A percentile compares a stretch with the other conserved stretches of the same genome.
Conservation (phyloP, 1,140 invertebrate genomes). For the Oryzaephilus surinamensis region DNA sequence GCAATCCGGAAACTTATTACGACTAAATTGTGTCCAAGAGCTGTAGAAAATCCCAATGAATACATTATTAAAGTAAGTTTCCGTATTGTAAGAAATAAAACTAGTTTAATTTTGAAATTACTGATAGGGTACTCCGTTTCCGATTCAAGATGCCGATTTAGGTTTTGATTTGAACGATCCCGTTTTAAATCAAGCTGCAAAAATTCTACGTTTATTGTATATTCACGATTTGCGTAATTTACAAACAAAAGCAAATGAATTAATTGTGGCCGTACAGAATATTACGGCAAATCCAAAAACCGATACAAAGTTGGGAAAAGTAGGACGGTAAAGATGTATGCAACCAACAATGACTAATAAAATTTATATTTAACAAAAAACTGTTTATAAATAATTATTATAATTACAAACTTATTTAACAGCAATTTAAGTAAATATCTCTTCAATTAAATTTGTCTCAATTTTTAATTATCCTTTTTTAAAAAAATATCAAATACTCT, state of each 20-base stretch:
- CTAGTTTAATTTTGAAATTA: constrained; percentile 7
- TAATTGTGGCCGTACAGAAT: constrained; percentile 81
- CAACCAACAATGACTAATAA: too few species aligned
- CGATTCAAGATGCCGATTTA: constrained; percentile 53
- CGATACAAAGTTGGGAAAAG: constrained; percentile 87
- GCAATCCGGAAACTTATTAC: constrained; percentile 60
- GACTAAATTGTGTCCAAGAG: constrained; percentile 52
- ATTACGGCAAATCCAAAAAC: constrained; percentile 96
- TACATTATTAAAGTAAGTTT: constrained; percentile 26
- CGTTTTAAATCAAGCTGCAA: constrained; percentile 65
- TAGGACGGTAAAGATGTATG: constrained; percentile 46
- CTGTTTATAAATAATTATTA: too few species aligned
- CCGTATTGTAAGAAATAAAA: constrained; percentile 6
- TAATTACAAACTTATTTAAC: too few species aligned
- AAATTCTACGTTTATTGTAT: constrained; percentile 77
- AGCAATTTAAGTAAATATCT: too few species aligned
- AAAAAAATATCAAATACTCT: too few species aligned
- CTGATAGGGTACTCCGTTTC: constrained; percentile 53
- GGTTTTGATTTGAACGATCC: constrained; percentile 61
- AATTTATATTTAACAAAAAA: too few species aligned
- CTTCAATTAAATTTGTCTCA: too few species aligned
- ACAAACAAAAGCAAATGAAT: constrained; percentile 91
- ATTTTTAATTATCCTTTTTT: too few species aligned
- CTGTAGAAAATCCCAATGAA: constrained; percentile 50
- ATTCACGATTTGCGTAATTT: constrained; percentile 83